phyloP scores from a whole-genome alignment of 2,797 vertebrate genomes.

The Enteromius argenteus region DNA sequence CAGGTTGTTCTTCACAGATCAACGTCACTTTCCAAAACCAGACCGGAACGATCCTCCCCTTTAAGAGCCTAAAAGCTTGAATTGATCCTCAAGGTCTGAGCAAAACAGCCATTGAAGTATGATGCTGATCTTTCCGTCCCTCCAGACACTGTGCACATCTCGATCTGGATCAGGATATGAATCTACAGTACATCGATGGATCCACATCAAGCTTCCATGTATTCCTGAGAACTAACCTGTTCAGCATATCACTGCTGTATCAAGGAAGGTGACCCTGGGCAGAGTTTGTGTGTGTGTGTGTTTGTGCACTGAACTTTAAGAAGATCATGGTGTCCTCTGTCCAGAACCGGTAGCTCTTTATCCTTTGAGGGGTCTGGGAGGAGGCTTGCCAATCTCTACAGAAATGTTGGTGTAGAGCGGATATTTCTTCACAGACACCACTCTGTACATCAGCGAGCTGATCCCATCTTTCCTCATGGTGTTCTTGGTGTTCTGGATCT shows the following conservation, averaged over 20 bases:
- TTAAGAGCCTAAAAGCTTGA: slow-evolving; percentile 4
- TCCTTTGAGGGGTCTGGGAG: slow-evolving; percentile 88
- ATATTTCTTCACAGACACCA: slow-evolving; percentile 88
- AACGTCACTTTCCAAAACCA: slow-evolving; percentile 14
- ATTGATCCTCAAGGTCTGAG: slow-evolving; percentile 26
- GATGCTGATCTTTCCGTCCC: not conserved
- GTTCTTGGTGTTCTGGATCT: slow-evolving; percentile 99
- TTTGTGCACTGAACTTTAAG: slow-evolving; percentile 39
- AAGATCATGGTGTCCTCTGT: not conserved
- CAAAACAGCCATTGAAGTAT: slow-evolving; percentile 1
- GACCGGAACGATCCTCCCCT: not conserved
- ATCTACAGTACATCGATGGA: slow-evolving; percentile 16
- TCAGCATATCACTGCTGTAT: slow-evolving; percentile 59
- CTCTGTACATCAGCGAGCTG: slow-evolving; percentile 90
- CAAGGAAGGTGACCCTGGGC: slow-evolving; percentile 49
- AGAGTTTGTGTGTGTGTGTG: slow-evolving; percentile 47
- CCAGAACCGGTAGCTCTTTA: slow-evolving; percentile 67
- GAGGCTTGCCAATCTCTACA: slow-evolving; percentile 94
- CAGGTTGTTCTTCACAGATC: slow-evolving; percentile 29
- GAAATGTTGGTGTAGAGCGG: slow-evolving; percentile 97
- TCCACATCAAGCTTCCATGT: slow-evolving; percentile 51
- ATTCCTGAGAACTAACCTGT: slow-evolving; percentile 66
- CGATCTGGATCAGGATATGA: slow-evolving; percentile 31
- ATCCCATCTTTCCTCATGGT: slow-evolving; percentile 98
- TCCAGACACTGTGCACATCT: slow-evolving; percentile 20